Percentiles rank a stretch among this genome's conserved stretches.
Evolutionary conservation across 2,888 invertebrate genomes (phyloP).

Genomic region (Polydrusus pterygomalis): DNA sequence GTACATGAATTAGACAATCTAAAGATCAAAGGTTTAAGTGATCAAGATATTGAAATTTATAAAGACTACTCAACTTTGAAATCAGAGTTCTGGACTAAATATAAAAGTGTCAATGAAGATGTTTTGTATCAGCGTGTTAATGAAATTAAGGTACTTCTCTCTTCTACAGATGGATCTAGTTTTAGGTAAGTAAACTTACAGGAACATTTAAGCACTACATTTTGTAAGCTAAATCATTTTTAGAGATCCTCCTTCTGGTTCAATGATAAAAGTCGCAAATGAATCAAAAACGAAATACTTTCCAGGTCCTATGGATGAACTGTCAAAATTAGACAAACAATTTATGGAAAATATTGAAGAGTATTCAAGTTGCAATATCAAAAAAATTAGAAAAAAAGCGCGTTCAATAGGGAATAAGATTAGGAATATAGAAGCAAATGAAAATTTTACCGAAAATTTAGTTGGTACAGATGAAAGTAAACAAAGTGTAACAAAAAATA

Average conservation of each 20-base stretch:
- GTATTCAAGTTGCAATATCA: constrained; percentile 71
- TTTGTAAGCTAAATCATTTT: constrained; percentile 10
- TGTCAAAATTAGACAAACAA: constrained; percentile 73
- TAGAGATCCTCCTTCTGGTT: constrained; percentile 61
- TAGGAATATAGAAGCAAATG: constrained; percentile 37
- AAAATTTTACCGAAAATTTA: not conserved
- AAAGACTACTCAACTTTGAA: constrained; percentile 27
- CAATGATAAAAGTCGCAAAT: constrained; percentile 54
- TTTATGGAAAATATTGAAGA: constrained; percentile 70
- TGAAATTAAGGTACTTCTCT: constrained; percentile 12
- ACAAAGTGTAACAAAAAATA: not conserved
- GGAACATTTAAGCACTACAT: no score
- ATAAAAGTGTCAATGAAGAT: constrained; percentile 44
- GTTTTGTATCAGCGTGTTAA: constrained; percentile 26
- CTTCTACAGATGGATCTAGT: constrained; percentile 9
- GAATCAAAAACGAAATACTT: constrained; percentile 57
- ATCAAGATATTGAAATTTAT: constrained; percentile 74
- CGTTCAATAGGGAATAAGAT: constrained; percentile 66
- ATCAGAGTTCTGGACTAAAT: constrained; percentile 36
- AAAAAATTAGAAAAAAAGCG: constrained; percentile 73
- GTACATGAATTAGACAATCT: constrained; percentile 72
- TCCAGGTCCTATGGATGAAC: constrained; percentile 72
- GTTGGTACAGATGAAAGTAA: not conserved
- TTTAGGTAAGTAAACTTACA: not conserved
- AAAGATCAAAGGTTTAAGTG: constrained; percentile 72